Base-by-base conservation (phyloP, 2,113 vertebrate species). In the Oplegnathus fasciatus region DNA sequence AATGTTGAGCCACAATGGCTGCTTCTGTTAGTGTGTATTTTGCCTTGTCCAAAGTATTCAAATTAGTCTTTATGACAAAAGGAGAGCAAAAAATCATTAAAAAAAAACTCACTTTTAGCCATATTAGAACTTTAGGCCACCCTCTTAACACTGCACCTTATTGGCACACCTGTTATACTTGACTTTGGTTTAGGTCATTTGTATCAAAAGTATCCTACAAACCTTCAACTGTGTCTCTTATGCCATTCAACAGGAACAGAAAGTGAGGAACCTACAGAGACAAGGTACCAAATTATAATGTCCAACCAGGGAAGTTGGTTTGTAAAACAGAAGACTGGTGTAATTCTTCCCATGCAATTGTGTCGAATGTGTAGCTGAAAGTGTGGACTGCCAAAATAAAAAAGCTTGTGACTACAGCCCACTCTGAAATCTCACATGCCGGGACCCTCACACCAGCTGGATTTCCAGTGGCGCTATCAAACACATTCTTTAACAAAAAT, bases 221-320 rank as follows among this genome's bases (percentile, higher is more conserved):
- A n/a, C 9, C 4, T 54, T 26, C 68, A 69, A 80, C 48, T 44
- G 3, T 66, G 22, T 83, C 15, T 89, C 11, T 62, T 58, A 6
- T 89, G 44, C 87, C 42, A 79, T 83, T 78, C 46, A 74, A 69
- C 86, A 90, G 93, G 65, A 86, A 52, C 67, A 62, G n/a, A 79
- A 32, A 64, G 61, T 20, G 67, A 76, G 9, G 84, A 89, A 62
- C 67, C 88, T 28, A 14, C 84, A 82, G 81, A 92, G 42, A 88
- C 83, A 42, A 93, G 95, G 95, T 95, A 93, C 30, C 11, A 62
- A 18, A 30, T 64, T n/a, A 20, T 24, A 44, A n/a, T 18, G 20
- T 54, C 6, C 5, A 42, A 14, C 32, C 3, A 17, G 24, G 28
- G 0, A 9, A 46, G 20, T 32, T 4, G 37, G 11, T 48, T 80